Percentiles rank a stretch among this genome's conserved stretches.
Evolutionary conservation across 2,797 vertebrate genomes (phyloP).

Genomic region (Poeciliopsis paucimaculata): DNA sequence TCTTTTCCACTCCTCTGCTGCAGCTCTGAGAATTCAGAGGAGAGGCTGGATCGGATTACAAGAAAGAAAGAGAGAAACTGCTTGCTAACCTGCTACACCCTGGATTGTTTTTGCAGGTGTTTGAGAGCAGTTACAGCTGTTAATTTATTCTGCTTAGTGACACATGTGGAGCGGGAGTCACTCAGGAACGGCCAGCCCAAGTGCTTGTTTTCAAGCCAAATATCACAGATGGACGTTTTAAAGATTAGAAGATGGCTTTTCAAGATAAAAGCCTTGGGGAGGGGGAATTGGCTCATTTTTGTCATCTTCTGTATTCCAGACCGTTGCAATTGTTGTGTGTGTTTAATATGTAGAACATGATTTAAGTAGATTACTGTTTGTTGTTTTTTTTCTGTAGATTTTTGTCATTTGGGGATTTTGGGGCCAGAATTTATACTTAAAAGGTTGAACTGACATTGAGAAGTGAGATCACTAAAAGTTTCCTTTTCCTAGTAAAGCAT

Average conservation of each 20-base stretch:
- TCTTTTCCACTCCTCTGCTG: slow-evolving; percentile 30
- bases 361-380: not conserved
- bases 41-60: slow-evolving; percentile 60
- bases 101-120: slow-evolving; percentile 79
- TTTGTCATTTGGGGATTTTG: not conserved
- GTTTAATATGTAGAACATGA: not conserved
- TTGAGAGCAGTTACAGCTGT: slow-evolving; percentile 60
- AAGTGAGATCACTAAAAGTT: not conserved
- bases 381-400: not conserved
- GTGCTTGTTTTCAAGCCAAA: slow-evolving; percentile 25
- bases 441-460: not conserved
- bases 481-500: not conserved
- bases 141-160: slow-evolving; percentile 40
- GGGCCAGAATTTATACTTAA: not conserved
- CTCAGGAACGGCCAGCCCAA: slow-evolving; percentile 33
- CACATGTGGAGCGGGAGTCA: slow-evolving; percentile 41
- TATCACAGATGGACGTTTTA: slow-evolving; percentile 49
- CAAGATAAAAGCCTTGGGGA: slow-evolving; percentile 12
- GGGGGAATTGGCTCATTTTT: slow-evolving; percentile 4
- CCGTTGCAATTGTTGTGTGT: not conserved
- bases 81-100: slow-evolving; percentile 59
- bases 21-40: slow-evolving; percentile 41
- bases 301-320: not conserved
- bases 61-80: slow-evolving; percentile 52
- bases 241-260: slow-evolving; percentile 25